Evolutionary conservation across 2,888 invertebrate species (phyloP).

Genomic region (Yponomeuta plumbellus): DNA sequence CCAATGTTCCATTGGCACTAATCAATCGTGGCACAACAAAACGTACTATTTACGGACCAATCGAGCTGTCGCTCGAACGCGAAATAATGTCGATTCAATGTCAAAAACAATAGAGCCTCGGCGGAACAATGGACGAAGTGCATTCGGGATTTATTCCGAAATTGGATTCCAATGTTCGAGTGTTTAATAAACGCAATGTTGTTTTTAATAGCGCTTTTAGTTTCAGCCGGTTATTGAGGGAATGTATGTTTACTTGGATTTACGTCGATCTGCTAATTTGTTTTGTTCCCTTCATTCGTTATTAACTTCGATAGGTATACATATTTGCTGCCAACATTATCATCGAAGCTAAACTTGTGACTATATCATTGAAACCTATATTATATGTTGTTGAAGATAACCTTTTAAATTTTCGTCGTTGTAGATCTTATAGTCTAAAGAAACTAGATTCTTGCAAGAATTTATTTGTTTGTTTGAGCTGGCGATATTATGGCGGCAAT

Average conservation of each 20-base stretch:
- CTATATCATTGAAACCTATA: too few species aligned
- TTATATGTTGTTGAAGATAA: too few species aligned
- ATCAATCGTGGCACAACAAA: conserved; percentile 56
- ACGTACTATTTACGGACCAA: conserved; percentile 65
- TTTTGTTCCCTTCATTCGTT: too few species aligned
- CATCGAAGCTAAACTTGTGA: too few species aligned
- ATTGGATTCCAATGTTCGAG: conserved; percentile 7
- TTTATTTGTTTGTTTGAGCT: too few species aligned
- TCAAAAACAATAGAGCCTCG: conserved; percentile 9
- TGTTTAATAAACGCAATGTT: background rate
- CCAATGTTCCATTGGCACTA: conserved; percentile 33
- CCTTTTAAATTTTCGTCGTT: too few species aligned
- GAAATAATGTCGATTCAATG: conserved; percentile 46
- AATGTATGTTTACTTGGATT: background rate
- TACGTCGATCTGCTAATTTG: too few species aligned
- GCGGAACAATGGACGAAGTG: background rate
- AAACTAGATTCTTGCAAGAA: too few species aligned
- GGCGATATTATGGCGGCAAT: too few species aligned
- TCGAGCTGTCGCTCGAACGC: conserved; percentile 56
- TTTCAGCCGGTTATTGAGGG: background rate
- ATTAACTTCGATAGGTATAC: too few species aligned
- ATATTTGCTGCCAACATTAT: too few species aligned
- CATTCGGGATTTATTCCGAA: conserved; percentile 3
- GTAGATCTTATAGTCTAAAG: too few species aligned
- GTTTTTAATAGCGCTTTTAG: conserved; percentile 25